These are phyloP conservation scores for Bursaphelenchus okinawaensis DNA, from an alignment of 2,888 invertebrate genomes.

Conservation along the genomic window DNA sequence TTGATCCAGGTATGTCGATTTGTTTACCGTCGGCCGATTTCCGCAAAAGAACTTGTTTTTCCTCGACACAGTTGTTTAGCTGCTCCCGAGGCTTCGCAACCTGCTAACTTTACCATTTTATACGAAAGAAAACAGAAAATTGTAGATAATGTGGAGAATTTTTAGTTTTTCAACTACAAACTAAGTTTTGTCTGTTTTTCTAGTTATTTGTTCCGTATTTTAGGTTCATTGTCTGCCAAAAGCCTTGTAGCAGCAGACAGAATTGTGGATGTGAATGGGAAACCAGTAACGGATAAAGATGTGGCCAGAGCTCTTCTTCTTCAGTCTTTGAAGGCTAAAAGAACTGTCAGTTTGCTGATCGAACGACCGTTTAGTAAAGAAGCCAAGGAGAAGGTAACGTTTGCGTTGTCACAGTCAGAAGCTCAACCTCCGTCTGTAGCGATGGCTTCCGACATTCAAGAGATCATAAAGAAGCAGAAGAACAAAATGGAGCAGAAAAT, in stretches of 20 bases:
- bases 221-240: conserved; percentile 24
- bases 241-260: conserved; percentile 19
- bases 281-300: conserved; percentile 24
- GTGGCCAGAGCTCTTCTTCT: conserved; percentile 21
- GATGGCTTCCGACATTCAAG: conserved; percentile 22
- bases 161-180: too few relatives aligned
- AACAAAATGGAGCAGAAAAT: neutral
- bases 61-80: too few relatives aligned
- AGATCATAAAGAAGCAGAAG: conserved; percentile 20
- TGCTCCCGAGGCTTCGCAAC: too few relatives aligned
- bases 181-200: too few relatives aligned
- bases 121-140: too few relatives aligned
- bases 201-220: neutral
- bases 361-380: conserved; percentile 21
- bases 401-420: conserved; percentile 19
- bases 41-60: too few relatives aligned
- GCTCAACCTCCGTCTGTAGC: conserved; percentile 26
- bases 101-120: too few relatives aligned
- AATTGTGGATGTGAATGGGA: conserved; percentile 24
- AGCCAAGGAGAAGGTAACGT: conserved; percentile 11
- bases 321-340: conserved; percentile 17
- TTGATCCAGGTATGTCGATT: conserved; percentile 14
- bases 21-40: too few relatives aligned
- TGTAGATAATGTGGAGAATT: too few relatives aligned
- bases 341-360: conserved; percentile 18